These are phyloP conservation scores for Rhinopomastus cyanomelas DNA, from an alignment of 2,113 vertebrate genomes.

Conservation along the genomic window DNA sequence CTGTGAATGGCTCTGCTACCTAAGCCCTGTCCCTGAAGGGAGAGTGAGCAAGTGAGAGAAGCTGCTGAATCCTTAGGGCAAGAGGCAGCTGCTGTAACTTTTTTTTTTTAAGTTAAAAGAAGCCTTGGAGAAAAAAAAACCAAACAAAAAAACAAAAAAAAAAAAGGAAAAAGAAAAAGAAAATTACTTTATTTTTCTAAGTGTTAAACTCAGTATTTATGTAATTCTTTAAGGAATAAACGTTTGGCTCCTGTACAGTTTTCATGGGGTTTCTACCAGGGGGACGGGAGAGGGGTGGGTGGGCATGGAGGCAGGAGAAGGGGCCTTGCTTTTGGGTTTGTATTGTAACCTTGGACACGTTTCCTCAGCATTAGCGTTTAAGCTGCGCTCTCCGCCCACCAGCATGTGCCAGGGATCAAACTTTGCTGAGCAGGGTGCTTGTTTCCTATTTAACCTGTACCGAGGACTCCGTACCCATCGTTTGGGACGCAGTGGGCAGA, in stretches of 20 bases:
- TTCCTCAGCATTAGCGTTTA: slow-evolving; percentile 74
- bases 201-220: slow-evolving; percentile 89
- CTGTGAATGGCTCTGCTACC: slow-evolving; percentile 69
- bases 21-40: slow-evolving; percentile 47
- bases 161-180: slow-evolving; percentile 62
- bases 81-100: slow-evolving; percentile 78
- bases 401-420: slow-evolving; percentile 28
- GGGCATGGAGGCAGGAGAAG: slow-evolving; percentile 55
- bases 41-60: slow-evolving; percentile 56
- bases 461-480: not conserved
- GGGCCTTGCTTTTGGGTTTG: slow-evolving; percentile 69
- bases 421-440: not conserved
- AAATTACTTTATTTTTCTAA: slow-evolving; percentile 88
- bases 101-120: slow-evolving; percentile 74
- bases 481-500: not conserved
- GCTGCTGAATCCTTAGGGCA: slow-evolving; percentile 72
- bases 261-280: slow-evolving; percentile 71
- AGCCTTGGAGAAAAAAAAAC: slow-evolving; percentile 62
- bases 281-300: slow-evolving; percentile 48
- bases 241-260: slow-evolving; percentile 75
- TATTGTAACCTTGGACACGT: slow-evolving; percentile 69
- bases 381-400: slow-evolving; percentile 42
- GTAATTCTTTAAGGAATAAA: slow-evolving; percentile 83
- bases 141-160: no score
- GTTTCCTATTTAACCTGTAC: not conserved